Percentiles rank a stretch among this genome's conserved stretches.
Evolutionary conservation across 2,797 vertebrate genomes (phyloP).

Genomic region (Coranthus polyacanthus): DNA sequence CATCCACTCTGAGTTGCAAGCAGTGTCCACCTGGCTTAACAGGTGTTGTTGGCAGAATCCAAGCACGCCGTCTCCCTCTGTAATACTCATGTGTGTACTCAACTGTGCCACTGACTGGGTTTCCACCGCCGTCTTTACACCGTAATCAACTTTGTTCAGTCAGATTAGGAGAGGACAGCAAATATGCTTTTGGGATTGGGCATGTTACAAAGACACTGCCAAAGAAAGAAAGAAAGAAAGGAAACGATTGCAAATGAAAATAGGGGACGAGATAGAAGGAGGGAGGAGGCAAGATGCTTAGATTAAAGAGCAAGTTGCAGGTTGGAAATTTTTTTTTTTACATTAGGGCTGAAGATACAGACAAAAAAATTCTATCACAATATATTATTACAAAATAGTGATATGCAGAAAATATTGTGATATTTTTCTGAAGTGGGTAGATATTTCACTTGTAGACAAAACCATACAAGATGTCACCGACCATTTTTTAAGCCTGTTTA

Average conservation of each 20-base stretch:
- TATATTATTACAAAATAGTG: no score
- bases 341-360: no score
- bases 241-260: neutral
- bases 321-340: no score
- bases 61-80: slow-evolving; percentile 26
- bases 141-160: slow-evolving; percentile 15
- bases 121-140: slow-evolving; percentile 1
- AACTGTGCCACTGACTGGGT: slow-evolving; percentile 17
- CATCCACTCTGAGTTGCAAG: slow-evolving; percentile 13
- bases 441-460: no score
- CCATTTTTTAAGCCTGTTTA: no score
- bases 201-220: slow-evolving; percentile 6
- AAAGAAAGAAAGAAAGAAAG: slow-evolving; percentile 7
- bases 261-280: neutral
- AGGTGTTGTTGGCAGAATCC: slow-evolving; percentile 54
- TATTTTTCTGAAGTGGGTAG: no score
- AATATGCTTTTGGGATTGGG: slow-evolving; percentile 29
- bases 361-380: no score
- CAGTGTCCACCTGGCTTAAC: slow-evolving; percentile 58
- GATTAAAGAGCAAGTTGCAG: neutral
- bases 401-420: no score
- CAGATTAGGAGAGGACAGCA: slow-evolving; percentile 27
- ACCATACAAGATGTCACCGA: no score
- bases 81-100: slow-evolving; percentile 41
- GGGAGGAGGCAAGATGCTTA: neutral